phyloP scores from a whole-genome alignment of 2,888 invertebrate species.

The Drosophila quinaria region DNA sequence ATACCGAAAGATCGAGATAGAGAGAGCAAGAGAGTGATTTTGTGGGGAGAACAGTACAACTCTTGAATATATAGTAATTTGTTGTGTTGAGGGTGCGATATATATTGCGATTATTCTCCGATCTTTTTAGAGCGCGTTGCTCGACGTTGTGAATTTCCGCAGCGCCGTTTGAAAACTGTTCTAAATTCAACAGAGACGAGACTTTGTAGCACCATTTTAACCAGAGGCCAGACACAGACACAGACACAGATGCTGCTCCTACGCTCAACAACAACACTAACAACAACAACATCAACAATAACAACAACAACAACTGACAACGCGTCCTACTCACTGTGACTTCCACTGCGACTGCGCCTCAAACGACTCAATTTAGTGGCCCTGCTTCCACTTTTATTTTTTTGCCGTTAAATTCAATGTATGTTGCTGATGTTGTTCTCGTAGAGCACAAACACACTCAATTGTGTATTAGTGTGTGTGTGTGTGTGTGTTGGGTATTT shows the following conservation, averaged over 20 bases:
- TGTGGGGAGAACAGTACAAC: constrained; percentile 31
- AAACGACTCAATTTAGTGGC: constrained; percentile 75
- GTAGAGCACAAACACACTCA: constrained; percentile 15
- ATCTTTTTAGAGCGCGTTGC: constrained; percentile 32
- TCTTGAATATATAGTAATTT: constrained; percentile 37
- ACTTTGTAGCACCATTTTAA: constrained; percentile 52
- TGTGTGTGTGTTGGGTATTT: constrained; percentile 38
- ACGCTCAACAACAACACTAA: constrained; percentile 37
- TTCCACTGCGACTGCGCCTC: constrained; percentile 50
- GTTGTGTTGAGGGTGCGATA: constrained; percentile 42
- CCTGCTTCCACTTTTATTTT: constrained; percentile 55
- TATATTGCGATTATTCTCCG: constrained; percentile 41
- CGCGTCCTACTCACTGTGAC: constrained; percentile 68
- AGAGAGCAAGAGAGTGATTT: constrained; percentile 5
- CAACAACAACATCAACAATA: neutral
- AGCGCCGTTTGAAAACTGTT: constrained; percentile 66
- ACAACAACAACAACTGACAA: constrained; percentile 19
- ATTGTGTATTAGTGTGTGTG: constrained; percentile 19
- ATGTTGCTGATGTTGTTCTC: constrained; percentile 12
- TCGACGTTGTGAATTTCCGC: constrained; percentile 58
- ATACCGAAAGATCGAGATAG: neutral
- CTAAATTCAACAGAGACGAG: constrained; percentile 63
- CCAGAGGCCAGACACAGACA: constrained; percentile 36
- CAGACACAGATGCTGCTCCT: constrained; percentile 45
- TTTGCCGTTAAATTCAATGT: constrained; percentile 58